Evolutionary conservation across 2,888 invertebrate species (phyloP), one percentile per base, ranked within the genome.

Genomic region (Cephus pulcher): DNA sequence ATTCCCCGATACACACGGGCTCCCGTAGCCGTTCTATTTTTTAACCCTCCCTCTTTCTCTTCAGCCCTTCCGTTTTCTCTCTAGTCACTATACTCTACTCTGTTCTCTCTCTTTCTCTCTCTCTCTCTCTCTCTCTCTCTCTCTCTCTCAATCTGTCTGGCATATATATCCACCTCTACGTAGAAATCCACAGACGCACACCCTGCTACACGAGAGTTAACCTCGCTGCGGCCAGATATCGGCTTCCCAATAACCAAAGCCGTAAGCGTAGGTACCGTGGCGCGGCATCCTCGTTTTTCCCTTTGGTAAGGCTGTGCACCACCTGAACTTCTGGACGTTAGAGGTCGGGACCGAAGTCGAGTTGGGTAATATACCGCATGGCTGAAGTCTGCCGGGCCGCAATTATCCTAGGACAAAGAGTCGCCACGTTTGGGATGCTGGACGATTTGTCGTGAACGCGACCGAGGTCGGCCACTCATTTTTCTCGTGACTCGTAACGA

Each of bases 231-330:
- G 90, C 89, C 86, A 90, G 90, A 91, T 91, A 91, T 91, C 90
- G 91, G 91, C 91, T 91, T 90, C 89, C 90, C 90, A 90, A 89
- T 90, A 90, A 90, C 89, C 90, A 86, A 87, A 89, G 85, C 78
- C 33, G 71, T 33, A 34, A 71, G 71, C 32, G 71, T 71, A 32
- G 33, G 34, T 71, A 71, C 71, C 71, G 33, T 71, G 12, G 71
- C 32, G 71, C 71, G 71, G 12, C 33, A 3, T 23, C 33, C 71
- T 71, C 32, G 34, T 71, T 34, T 32, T 71, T 34, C 32, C 33
- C 12, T 71, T 32, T 34, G 71, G 12, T 32, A 71, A 23, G 71
- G 23, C 4, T 71, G 32, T 23, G 32, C 12, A 12, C 33, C 71
- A 71, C 56, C 56, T 56, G 23, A 56, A 56, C 56, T 56, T 56